phyloP scores from a whole-genome alignment of 2,113 vertebrate genomes.

The Caranx melampygus region DNA sequence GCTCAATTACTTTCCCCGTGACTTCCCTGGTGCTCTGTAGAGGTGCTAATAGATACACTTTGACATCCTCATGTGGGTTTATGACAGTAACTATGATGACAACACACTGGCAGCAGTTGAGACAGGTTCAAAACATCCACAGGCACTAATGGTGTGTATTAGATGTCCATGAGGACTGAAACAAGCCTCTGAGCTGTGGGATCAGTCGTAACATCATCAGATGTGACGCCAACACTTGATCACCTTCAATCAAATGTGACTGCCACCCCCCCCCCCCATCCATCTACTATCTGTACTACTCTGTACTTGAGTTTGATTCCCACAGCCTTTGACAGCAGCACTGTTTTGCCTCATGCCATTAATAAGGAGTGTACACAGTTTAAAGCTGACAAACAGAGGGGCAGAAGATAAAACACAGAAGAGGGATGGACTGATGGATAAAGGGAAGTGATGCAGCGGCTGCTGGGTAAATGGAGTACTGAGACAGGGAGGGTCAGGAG shows the following conservation, averaged over 20 bases:
- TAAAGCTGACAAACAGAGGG: slow-evolving; percentile 36
- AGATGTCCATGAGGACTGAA: not conserved
- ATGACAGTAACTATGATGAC: too few species aligned
- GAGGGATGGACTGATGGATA: slow-evolving; percentile 30
- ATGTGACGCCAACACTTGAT: not conserved
- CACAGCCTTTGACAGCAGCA: slow-evolving; percentile 32
- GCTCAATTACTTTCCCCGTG: too few species aligned
- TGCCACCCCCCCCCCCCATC: not conserved
- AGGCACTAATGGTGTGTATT: not conserved
- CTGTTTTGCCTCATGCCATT: slow-evolving; percentile 54
- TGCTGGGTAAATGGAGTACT: not conserved
- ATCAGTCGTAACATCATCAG: not conserved
- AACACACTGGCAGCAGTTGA: too few species aligned
- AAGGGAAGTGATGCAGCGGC: not conserved
- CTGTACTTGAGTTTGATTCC: slow-evolving; percentile 15
- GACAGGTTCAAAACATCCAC: too few species aligned
- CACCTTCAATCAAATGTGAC: not conserved
- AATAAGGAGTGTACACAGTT: not conserved
- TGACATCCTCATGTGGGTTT: too few species aligned
- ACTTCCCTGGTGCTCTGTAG: too few species aligned
- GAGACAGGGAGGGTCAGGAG: slow-evolving; percentile 12
- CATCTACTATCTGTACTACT: not conserved
- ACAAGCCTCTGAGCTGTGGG: not conserved
- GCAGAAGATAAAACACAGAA: too few species aligned
- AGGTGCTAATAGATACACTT: too few species aligned